Evolutionary conservation across 1,140 invertebrate species (phyloP).

Genomic region (Neodiprion fabricii): DNA sequence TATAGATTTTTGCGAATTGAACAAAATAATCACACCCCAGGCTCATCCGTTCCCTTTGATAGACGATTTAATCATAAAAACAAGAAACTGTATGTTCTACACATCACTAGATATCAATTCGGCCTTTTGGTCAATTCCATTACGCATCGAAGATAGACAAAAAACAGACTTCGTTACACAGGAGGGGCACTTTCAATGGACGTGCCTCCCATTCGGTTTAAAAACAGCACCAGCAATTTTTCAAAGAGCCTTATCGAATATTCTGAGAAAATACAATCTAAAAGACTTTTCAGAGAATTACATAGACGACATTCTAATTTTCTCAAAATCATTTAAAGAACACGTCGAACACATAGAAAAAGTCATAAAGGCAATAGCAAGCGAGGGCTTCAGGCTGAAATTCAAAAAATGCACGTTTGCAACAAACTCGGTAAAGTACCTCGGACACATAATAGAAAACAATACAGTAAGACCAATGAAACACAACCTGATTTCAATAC

Average conservation of each 20-base stretch:
- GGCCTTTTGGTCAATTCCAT: slow-evolving; percentile 47
- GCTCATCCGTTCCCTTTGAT: slow-evolving; percentile 34
- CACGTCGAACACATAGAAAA: slow-evolving; percentile 25
- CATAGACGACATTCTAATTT: slow-evolving; percentile 31
- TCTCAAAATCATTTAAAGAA: slow-evolving; percentile 30
- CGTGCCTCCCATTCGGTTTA: slow-evolving; percentile 25
- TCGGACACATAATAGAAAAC: slow-evolving; percentile 36
- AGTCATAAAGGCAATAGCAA: slow-evolving; percentile 28
- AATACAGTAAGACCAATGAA: slow-evolving; percentile 32
- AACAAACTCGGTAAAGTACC: slow-evolving; percentile 33
- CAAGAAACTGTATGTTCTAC: slow-evolving; percentile 33
- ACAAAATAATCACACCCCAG: slow-evolving; percentile 39
- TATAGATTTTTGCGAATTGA: slow-evolving; percentile 42
- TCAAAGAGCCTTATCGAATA: slow-evolving; percentile 32
- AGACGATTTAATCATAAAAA: slow-evolving; percentile 37
- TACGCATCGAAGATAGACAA: slow-evolving; percentile 27
- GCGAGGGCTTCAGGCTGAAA: slow-evolving; percentile 20
- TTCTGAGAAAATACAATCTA: slow-evolving; percentile 27
- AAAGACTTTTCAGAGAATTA: slow-evolving; percentile 26
- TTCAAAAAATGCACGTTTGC: slow-evolving; percentile 27
- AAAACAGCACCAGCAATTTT: slow-evolving; percentile 29
- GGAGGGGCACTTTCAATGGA: slow-evolving; percentile 33
- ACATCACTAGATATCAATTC: slow-evolving; percentile 40
- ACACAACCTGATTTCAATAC: slow-evolving; percentile 36
- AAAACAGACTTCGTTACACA: slow-evolving; percentile 34